These are phyloP conservation scores for Nannoperca obscura DNA, from an alignment of 2,797 vertebrate species.

Conservation along the genomic window DNA sequence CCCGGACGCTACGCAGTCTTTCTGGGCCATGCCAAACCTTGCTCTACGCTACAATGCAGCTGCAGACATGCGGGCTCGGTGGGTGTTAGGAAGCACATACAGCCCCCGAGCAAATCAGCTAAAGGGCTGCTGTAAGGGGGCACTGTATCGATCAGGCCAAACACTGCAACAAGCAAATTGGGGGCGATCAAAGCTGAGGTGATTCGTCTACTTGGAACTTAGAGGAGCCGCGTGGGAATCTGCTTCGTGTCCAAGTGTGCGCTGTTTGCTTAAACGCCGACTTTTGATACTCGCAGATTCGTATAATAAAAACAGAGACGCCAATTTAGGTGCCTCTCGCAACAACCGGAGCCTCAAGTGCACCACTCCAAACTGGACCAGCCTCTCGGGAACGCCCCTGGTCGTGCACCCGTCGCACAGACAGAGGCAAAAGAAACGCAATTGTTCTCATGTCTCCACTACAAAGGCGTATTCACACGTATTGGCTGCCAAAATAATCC, in stretches of 20 bases:
- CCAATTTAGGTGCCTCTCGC: constrained; percentile 55
- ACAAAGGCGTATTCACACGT: constrained; percentile 52
- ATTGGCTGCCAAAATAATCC: constrained; percentile 39
- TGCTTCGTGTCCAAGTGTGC: background rate
- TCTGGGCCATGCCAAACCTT: constrained; percentile 55
- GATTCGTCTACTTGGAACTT: constrained; percentile 40
- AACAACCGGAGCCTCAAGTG: constrained; percentile 74
- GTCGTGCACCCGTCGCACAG: constrained; percentile 82
- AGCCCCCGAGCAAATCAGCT: background rate
- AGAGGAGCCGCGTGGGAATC: background rate
- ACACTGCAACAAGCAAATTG: constrained; percentile 57
- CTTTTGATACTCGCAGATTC: constrained; percentile 21
- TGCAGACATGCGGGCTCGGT: constrained; percentile 29
- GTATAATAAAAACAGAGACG: constrained; percentile 23
- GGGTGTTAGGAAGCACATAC: constrained; percentile 16
- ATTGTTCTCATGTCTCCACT: constrained; percentile 82
- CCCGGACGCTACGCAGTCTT: constrained; percentile 70
- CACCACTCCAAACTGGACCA: constrained; percentile 77
- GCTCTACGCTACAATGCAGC: constrained; percentile 25
- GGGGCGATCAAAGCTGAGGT: constrained; percentile 38
- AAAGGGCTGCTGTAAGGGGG: constrained; percentile 21
- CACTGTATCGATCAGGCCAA: constrained; percentile 45
- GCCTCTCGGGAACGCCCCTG: constrained; percentile 88
- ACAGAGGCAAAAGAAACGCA: constrained; percentile 73
- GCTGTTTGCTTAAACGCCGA: background rate